A percentile compares a stretch with the other conserved stretches of the same genome.
These are phyloP conservation scores for Diaperis boleti DNA, from an alignment of 2,888 invertebrate species.

Conservation along the genomic window DNA sequence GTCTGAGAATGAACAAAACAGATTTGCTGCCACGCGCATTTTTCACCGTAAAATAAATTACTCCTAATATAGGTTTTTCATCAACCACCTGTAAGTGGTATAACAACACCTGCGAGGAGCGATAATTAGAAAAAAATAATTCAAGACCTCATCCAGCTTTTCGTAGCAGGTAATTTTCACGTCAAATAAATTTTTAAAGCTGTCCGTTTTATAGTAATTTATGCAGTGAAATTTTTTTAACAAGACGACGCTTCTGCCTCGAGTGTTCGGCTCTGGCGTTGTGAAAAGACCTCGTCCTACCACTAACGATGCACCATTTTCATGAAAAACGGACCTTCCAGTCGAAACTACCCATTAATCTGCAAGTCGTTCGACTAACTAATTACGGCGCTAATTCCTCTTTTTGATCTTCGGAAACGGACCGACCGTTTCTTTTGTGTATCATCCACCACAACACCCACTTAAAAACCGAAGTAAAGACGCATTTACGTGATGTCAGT, in stretches of 20 bases:
- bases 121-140: constrained; percentile 25
- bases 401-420: constrained; percentile 24
- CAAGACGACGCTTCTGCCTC: background rate
- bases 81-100: constrained; percentile 3
- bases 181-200: constrained; percentile 21
- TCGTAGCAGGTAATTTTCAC: constrained; percentile 18
- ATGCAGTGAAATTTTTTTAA: constrained; percentile 9
- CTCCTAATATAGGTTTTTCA: constrained; percentile 12
- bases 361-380: constrained; percentile 18
- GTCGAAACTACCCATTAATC: constrained; percentile 16
- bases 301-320: background rate
- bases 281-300: background rate
- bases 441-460: constrained; percentile 39
- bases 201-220: constrained; percentile 20
- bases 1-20: too few relatives aligned
- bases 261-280: background rate
- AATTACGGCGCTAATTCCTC: constrained; percentile 25
- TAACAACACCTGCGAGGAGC: constrained; percentile 18
- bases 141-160: constrained; percentile 11
- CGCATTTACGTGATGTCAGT: constrained; percentile 46
- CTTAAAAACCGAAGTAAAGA: constrained; percentile 47
- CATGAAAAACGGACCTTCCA: background rate
- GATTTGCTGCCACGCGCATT: background rate
- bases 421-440: constrained; percentile 26
- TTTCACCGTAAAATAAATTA: constrained; percentile 6